A percentile compares a stretch with the other conserved stretches of the same genome.
phyloP scores from a whole-genome alignment of 2,113 vertebrate species.

The Lipotes vexillifer region DNA sequence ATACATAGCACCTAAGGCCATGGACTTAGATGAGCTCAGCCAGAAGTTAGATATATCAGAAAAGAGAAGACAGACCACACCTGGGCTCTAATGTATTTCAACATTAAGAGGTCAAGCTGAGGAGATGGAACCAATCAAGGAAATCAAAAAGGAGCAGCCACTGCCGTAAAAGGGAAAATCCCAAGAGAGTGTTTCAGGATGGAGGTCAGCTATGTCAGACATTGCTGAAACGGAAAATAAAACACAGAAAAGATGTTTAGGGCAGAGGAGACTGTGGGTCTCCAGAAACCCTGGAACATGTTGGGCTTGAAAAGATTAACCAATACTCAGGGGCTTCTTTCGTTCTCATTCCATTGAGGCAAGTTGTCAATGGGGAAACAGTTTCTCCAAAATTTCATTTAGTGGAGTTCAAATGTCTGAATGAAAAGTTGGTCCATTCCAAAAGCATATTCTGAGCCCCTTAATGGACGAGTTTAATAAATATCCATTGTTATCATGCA shows the following conservation, averaged over 20 bases:
- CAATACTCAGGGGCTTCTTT: accelerated
- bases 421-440: neutral
- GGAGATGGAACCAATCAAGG: neutral
- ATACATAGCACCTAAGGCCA: accelerated
- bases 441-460: neutral
- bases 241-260: accelerated
- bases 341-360: neutral
- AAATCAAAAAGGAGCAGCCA: accelerated
- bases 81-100: neutral
- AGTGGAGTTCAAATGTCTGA: neutral
- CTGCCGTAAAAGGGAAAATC: accelerated
- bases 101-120: neutral
- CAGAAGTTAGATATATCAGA: neutral
- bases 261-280: accelerated
- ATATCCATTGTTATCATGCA: neutral
- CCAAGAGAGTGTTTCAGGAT: neutral
- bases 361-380: neutral
- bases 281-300: accelerated
- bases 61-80: neutral
- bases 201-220: neutral
- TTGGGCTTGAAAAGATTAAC: neutral
- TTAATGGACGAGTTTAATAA: neutral
- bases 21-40: neutral
- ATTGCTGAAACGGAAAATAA: accelerated
- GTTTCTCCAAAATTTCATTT: neutral